Evolutionary conservation across 2,888 invertebrate species (phyloP).

Genomic region (Hemistola chrysoprasaria): DNA sequence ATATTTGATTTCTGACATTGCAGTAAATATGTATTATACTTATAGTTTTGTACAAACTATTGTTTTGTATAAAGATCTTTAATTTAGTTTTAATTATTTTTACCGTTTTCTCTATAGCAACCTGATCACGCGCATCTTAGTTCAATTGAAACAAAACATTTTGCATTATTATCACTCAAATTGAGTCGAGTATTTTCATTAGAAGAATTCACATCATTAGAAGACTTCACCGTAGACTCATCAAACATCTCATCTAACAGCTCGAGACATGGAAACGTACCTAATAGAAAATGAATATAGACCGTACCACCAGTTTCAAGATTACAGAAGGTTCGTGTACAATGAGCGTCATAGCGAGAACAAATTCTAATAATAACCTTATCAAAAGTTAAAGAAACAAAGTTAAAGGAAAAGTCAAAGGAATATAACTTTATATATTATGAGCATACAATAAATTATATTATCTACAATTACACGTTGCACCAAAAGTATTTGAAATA

Average conservation of each 20-base stretch:
- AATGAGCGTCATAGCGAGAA: constrained; percentile 41
- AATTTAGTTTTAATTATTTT: constrained; percentile 28
- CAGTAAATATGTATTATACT: too few species aligned
- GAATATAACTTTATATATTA: too few species aligned
- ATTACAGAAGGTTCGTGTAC: constrained; percentile 57
- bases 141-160: constrained; percentile 47
- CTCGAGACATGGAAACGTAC: constrained; percentile 2
- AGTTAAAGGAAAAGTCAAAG: too few species aligned
- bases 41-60: too few species aligned
- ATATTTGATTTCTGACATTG: background rate
- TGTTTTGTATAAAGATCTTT: constrained; percentile 1
- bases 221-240: constrained; percentile 40
- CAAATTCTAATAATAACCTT: too few species aligned
- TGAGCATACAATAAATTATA: too few species aligned
- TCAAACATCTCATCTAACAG: constrained; percentile 5
- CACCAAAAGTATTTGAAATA: constrained; percentile 43
- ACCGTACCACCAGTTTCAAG: constrained; percentile 50
- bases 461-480: too few species aligned
- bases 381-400: too few species aligned
- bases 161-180: constrained; percentile 36
- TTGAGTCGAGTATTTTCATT: constrained; percentile 40
- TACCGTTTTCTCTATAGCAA: constrained; percentile 57
- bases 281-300: constrained; percentile 25
- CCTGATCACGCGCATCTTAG: constrained; percentile 49
- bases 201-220: constrained; percentile 59